Evolutionary conservation across 53 echinoderm and acorn worm species (phyloP).

Genomic region (Luidia sarsii): DNA sequence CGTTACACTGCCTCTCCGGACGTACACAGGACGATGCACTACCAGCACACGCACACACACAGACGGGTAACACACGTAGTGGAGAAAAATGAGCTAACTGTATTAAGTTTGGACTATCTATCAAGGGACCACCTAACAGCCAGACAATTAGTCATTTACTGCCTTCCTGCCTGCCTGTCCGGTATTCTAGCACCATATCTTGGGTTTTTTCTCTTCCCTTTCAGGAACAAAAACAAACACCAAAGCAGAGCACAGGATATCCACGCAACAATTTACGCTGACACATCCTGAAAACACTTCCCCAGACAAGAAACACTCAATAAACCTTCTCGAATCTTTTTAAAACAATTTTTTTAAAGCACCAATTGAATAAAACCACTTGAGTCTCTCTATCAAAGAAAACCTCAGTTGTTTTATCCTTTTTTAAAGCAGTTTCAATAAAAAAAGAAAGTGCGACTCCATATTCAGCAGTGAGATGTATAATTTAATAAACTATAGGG

Average conservation of each 20-base stretch:
- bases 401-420: background rate
- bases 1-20: no score
- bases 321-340: background rate
- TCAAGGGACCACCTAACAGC: constrained; percentile 23
- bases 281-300: background rate
- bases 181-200: constrained; percentile 18
- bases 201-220: background rate
- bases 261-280: background rate
- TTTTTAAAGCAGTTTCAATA: constrained; percentile 11
- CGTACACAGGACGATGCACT: background rate
- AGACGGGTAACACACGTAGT: background rate
- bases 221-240: background rate
- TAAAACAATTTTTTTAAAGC: background rate
- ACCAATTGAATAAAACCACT: background rate
- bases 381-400: background rate
- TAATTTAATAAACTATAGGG: background rate
- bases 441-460: constrained; percentile 11
- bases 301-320: no score
- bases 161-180: constrained; percentile 3
- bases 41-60: background rate
- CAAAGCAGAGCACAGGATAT: constrained; percentile 20
- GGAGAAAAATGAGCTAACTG: background rate
- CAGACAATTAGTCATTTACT: background rate
- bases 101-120: constrained; percentile 4
- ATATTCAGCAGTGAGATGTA: constrained; percentile 8